phyloP scores from a whole-genome alignment of 1,140 invertebrate genomes.

The Chymomyza costata region DNA sequence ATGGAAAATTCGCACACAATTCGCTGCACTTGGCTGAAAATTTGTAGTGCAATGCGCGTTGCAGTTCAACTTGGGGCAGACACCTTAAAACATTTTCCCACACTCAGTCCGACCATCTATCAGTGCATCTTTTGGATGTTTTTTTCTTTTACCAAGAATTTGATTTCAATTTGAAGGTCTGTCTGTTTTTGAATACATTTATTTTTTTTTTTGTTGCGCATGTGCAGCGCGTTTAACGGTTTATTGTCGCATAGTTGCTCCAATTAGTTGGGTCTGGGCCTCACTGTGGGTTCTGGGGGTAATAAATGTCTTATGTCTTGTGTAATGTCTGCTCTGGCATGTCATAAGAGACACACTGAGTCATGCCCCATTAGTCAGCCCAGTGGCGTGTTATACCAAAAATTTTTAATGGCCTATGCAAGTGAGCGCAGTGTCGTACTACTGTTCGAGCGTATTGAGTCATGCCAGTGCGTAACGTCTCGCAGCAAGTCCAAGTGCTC shows the following conservation, averaged over 20 bases:
- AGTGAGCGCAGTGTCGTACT: too few species aligned
- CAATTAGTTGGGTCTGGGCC: too few species aligned
- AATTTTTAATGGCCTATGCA: slow-evolving; percentile 38
- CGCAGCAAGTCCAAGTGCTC: too few species aligned
- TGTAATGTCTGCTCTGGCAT: slow-evolving; percentile 34
- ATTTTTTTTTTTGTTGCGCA: too few species aligned
- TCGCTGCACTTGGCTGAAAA: too few species aligned
- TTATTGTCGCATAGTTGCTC: not conserved
- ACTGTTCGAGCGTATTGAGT: slow-evolving; percentile 42
- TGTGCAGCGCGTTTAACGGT: too few species aligned
- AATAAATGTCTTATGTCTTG: slow-evolving; percentile 49
- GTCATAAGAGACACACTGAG: slow-evolving; percentile 33
- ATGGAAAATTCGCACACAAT: slow-evolving; percentile 31
- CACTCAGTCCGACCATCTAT: too few species aligned
- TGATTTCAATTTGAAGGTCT: too few species aligned
- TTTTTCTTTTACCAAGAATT: too few species aligned
- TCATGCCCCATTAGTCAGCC: slow-evolving; percentile 61
- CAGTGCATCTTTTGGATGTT: too few species aligned
- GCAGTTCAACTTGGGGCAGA: slow-evolving; percentile 10
- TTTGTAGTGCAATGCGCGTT: slow-evolving; percentile 37
- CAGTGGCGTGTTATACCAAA: slow-evolving; percentile 39
- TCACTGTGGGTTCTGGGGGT: slow-evolving; percentile 20
- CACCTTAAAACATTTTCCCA: too few species aligned
- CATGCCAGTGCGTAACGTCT: slow-evolving; percentile 16
- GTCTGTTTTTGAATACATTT: too few species aligned